Percentiles rank a stretch among this genome's conserved stretches.
These are phyloP conservation scores for Lasioglossum villosulum DNA, from an alignment of 2,888 invertebrate genomes.

Conservation along the genomic window DNA sequence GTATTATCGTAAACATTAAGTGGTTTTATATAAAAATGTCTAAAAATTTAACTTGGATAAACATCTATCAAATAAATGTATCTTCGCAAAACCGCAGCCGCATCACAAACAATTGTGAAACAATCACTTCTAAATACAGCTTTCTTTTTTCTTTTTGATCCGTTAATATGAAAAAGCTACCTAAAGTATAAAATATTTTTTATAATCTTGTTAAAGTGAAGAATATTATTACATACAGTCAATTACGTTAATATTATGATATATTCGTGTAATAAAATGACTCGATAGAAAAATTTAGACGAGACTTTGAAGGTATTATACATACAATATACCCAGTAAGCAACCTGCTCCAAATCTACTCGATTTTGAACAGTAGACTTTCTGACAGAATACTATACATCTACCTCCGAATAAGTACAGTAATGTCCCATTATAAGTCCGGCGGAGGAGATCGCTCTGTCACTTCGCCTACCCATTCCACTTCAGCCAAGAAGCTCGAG, in stretches of 20 bases:
- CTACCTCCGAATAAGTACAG: too few relatives aligned
- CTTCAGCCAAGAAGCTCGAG: too few relatives aligned
- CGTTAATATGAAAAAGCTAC: neutral
- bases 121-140: neutral
- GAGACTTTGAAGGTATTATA: conserved; percentile 10
- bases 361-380: too few relatives aligned
- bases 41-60: conserved; percentile 19
- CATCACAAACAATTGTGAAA: conserved; percentile 20
- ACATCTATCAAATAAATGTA: conserved; percentile 25
- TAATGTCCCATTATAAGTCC: too few relatives aligned
- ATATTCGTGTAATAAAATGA: conserved; percentile 11
- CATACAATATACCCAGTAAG: conserved; percentile 12
- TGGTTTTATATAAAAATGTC: conserved; percentile 23
- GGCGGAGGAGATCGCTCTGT: too few relatives aligned
- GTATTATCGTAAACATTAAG: conserved; percentile 31
- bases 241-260: conserved; percentile 15
- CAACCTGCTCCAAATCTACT: too few relatives aligned
- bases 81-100: conserved; percentile 24
- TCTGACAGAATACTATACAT: too few relatives aligned
- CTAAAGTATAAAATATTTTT: neutral
- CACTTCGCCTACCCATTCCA: too few relatives aligned
- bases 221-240: conserved; percentile 2
- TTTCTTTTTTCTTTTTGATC: neutral
- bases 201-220: neutral
- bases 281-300: neutral